Conservation (phyloP, 2,113 vertebrate genomes). For the Montifringilla adamsi region DNA sequence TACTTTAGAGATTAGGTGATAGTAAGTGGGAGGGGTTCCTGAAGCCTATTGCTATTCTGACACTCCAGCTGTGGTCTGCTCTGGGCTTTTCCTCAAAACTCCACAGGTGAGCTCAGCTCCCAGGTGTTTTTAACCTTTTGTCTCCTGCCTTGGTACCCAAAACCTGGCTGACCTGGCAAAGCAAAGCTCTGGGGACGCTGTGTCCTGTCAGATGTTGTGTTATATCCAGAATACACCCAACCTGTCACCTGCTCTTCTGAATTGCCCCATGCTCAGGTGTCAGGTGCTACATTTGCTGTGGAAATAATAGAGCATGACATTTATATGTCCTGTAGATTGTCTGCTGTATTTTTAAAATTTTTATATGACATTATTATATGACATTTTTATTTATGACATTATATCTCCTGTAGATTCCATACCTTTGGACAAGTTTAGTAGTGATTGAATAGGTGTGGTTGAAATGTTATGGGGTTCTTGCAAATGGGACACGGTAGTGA, state of each 20-base stretch:
- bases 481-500: rapidly evolving
- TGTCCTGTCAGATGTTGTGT: neutral
- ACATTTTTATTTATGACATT: neutral
- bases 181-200: neutral
- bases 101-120: neutral
- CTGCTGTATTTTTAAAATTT: too few relatives aligned
- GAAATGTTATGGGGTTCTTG: neutral
- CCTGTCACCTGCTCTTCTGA: neutral
- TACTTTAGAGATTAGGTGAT: neutral
- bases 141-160: neutral
- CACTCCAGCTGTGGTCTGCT: neutral
- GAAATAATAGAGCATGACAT: neutral
- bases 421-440: neutral
- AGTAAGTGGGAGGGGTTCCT: neutral
- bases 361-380: neutral
- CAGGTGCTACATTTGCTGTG: rapidly evolving
- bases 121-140: neutral
- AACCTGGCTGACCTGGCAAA: neutral
- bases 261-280: neutral
- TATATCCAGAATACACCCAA: rapidly evolving
- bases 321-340: neutral
- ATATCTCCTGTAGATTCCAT: neutral
- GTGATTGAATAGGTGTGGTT: neutral
- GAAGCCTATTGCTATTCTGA: neutral
- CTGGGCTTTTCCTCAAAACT: neutral